Evolutionary conservation across 2,113 vertebrate species (phyloP), one percentile per base, ranked within the genome.

Genomic region (Engystomops pustulosus): DNA sequence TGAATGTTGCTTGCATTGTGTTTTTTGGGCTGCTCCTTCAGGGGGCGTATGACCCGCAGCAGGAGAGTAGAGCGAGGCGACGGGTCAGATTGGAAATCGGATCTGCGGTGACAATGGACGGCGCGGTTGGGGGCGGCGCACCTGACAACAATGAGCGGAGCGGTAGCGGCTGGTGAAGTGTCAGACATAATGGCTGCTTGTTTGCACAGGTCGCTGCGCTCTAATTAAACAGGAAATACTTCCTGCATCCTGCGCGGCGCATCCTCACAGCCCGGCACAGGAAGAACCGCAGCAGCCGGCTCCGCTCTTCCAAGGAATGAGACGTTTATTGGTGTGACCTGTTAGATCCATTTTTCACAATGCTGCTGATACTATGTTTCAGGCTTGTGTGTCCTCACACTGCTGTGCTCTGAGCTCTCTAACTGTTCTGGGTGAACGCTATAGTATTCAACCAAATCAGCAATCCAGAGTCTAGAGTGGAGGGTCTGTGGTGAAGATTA

Each of bases 171-270:
- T 69, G 34, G 34, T 32, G 51, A 71, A 36, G 79, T 38, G 45
- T 70, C 79, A 71, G 80, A 81, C 80, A 81, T 58, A 81, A 70
- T 70, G 8, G 32, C 8, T 44, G 8, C 41, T 69, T 51, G 65
- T 51, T 70, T 81, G 30, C 47, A 80, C 41, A 55, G 65, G 18
- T 55, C 49, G 15, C 36, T 81, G 12, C 58, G 41, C 58, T 72
- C 68, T 72, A 18, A 81, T 71, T 70, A 53, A 81, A 81, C 80
- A 81, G 80, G 80, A 81, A 72, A 44, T 58, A 58, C 55, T 81
- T 81, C 80, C 80, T 81, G 80, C 34, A 71, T 70, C 45, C 47
- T 71, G 47, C n/a, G 27, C 55, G 23, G 55, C 23, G 34, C 3
- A 11, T 41, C 30, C 32, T 36, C 15, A n/a, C n/a, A n/a, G 34